Base-by-base conservation (phyloP, 23 tunicate species). In the Halocynthia aurantium region DNA sequence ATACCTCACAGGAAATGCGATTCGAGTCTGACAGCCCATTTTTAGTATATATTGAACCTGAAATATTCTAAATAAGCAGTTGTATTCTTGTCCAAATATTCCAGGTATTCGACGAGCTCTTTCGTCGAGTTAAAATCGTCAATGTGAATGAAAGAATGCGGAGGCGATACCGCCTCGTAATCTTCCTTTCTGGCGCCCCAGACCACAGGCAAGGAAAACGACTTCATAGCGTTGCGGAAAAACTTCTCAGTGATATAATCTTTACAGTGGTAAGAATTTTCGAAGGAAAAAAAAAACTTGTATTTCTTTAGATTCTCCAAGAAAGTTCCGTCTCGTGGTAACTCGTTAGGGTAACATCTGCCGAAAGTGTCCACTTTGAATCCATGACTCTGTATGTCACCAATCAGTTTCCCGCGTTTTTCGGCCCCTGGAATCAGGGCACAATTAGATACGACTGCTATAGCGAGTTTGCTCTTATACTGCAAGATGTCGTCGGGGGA, bases 201-300 rank as follows among this genome's bases (percentile, higher is more conserved):
- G 9, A 71, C 76, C 8, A 71, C 76, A 10, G 76, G 76, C 9
- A 71, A 52, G 49, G 76, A 40, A 11, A 10, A 11, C 57, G 76
- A 17, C 19, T 15, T 10, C 19, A 71, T 40, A 10, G 56, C 76
- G 57, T 71, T 71, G 49, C 6, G 31, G 13, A 51, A 71, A 15
- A 71, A 71, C 76, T 71, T 71, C n/a, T 71, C 76, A 6, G 76
- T 51, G 9, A 71, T 71, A 15, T 71, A 71, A 4, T 71, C 76
- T 51, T 71, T 71, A 52, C 76, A 71, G 76, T 71, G 76, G 49
- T 71, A 71, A 52, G 76, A 51, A 62, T 77, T 77, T 62, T 77
- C 81, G 20, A 77, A 77, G 0, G 81, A 67, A 31, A 77, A 67
- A 67, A 62, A 77, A 62, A 77, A 77, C 69, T 77, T 77, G 60